phyloP scores from a whole-genome alignment of 2,113 vertebrate genomes.

The Amphiprion percula region DNA sequence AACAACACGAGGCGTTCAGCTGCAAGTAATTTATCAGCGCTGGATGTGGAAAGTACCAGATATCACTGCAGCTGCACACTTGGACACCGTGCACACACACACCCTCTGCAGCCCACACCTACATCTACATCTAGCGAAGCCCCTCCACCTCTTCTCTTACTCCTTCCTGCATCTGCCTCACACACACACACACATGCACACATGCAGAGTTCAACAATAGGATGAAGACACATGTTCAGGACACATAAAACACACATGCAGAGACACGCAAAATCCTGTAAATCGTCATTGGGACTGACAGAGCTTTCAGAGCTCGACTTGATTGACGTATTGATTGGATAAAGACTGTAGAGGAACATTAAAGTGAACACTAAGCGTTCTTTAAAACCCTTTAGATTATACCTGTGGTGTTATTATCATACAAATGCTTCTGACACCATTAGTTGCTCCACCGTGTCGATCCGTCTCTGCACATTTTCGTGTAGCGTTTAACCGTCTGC shows the following conservation, averaged over 20 bases:
- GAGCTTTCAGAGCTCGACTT: conserved; percentile 55
- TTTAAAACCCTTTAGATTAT: conserved; percentile 62
- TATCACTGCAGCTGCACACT: conserved; percentile 74
- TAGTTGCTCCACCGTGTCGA: conserved; percentile 43
- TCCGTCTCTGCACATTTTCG: conserved; percentile 32
- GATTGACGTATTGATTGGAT: conserved; percentile 75
- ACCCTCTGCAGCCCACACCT: conserved; percentile 29
- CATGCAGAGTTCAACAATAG: conserved; percentile 7
- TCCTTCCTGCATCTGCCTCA: neutral
- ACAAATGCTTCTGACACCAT: conserved; percentile 59
- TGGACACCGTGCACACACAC: conserved; percentile 49
- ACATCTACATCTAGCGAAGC: conserved; percentile 1
- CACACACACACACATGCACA: conserved; percentile 4
- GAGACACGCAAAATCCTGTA: conserved; percentile 1
- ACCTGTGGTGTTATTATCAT: conserved; percentile 51
- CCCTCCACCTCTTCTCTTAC: neutral
- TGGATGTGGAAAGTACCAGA: conserved; percentile 85
- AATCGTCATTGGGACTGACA: conserved; percentile 39
- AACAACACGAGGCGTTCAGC: conserved; percentile 63
- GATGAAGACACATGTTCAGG: conserved; percentile 33
- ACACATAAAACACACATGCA: conserved; percentile 24
- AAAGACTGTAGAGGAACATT: conserved; percentile 65
- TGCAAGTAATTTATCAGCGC: conserved; percentile 73
- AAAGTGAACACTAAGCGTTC: conserved; percentile 55
- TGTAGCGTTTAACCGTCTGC: neutral